Conservation (phyloP, 2,797 vertebrate genomes). For the Acanthurus leucopareius region DNA sequence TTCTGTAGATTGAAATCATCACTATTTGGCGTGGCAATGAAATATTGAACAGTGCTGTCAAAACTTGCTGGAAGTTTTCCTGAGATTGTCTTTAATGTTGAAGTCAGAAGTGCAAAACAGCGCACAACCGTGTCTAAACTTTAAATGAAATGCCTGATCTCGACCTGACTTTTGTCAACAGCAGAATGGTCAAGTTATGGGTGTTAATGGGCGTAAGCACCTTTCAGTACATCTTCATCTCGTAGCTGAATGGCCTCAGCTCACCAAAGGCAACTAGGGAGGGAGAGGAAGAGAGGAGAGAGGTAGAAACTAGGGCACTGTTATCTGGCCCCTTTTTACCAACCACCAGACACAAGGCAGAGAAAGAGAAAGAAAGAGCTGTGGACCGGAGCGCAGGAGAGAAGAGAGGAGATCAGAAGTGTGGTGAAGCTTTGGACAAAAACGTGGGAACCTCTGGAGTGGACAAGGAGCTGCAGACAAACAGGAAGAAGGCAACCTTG, state of each 20-base stretch:
- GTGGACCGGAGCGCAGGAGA: slow-evolving; percentile 61
- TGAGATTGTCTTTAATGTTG: slow-evolving; percentile 9
- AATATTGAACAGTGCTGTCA: slow-evolving; percentile 39
- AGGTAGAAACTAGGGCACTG: slow-evolving; percentile 86
- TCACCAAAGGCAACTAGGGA: slow-evolving; percentile 64
- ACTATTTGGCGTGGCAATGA: slow-evolving; percentile 10
- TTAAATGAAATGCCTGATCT: slow-evolving; percentile 12
- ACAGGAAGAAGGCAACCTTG: slow-evolving; percentile 23
- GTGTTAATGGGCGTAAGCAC: slow-evolving; percentile 16
- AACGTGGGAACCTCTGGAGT: slow-evolving; percentile 54
- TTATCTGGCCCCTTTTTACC: slow-evolving; percentile 84
- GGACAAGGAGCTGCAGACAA: slow-evolving; percentile 37
- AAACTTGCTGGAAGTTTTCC: background rate
- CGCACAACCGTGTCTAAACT: background rate
- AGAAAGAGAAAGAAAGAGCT: slow-evolving; percentile 75
- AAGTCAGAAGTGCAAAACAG: slow-evolving; percentile 3
- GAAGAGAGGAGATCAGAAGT: slow-evolving; percentile 56
- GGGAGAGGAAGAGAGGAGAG: slow-evolving; percentile 76
- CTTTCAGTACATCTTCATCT: slow-evolving; percentile 25
- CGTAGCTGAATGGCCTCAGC: slow-evolving; percentile 51
- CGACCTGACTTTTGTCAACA: background rate
- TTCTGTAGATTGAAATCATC: slow-evolving; percentile 18
- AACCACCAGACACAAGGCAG: slow-evolving; percentile 73
- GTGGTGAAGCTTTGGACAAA: slow-evolving; percentile 49
- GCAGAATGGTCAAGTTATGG: background rate